Percentiles rank a stretch among this genome's conserved stretches.
These are phyloP conservation scores for Taphrorychus bicolor DNA, from an alignment of 2,888 invertebrate genomes.

Conservation along the genomic window DNA sequence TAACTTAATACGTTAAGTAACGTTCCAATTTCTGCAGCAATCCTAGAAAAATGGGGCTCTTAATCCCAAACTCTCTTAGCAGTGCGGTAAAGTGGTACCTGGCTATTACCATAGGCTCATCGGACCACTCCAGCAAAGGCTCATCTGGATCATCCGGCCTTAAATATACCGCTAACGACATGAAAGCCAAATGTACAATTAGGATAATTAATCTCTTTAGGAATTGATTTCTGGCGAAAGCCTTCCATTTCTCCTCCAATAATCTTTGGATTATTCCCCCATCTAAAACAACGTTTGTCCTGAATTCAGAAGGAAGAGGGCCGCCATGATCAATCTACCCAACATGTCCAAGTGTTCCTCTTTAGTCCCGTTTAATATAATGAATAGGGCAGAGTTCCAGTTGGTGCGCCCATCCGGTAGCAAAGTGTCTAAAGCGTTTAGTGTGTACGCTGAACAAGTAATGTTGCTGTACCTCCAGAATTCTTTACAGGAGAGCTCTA, in stretches of 20 bases:
- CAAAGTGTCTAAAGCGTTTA: constrained; percentile 95
- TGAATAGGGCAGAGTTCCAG: constrained; percentile 98
- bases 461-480: constrained; percentile 99
- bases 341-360: constrained; percentile 99
- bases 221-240: constrained; percentile 94
- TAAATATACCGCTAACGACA: constrained; percentile 91
- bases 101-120: constrained; percentile 62
- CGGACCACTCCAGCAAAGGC: constrained; percentile 64
- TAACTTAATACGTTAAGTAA: constrained; percentile 87
- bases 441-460: constrained; percentile 96
- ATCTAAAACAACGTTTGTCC: constrained; percentile 26
- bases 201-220: constrained; percentile 89
- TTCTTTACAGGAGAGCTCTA: constrained; percentile 92
- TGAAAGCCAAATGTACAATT: constrained; percentile 82
- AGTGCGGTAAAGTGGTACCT: too few species aligned
- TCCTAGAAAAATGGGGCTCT: constrained; percentile 57
- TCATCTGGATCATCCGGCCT: constrained; percentile 74
- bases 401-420: constrained; percentile 95
- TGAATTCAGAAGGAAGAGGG: too few species aligned
- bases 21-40: constrained; percentile 85
- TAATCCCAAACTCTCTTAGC: neutral
- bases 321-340: constrained; percentile 68
- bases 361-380: constrained; percentile 96
- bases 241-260: constrained; percentile 99
- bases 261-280: constrained; percentile 95